Conservation (phyloP, 1,140 invertebrate genomes). For the Dendrolimus kikuchii region DNA sequence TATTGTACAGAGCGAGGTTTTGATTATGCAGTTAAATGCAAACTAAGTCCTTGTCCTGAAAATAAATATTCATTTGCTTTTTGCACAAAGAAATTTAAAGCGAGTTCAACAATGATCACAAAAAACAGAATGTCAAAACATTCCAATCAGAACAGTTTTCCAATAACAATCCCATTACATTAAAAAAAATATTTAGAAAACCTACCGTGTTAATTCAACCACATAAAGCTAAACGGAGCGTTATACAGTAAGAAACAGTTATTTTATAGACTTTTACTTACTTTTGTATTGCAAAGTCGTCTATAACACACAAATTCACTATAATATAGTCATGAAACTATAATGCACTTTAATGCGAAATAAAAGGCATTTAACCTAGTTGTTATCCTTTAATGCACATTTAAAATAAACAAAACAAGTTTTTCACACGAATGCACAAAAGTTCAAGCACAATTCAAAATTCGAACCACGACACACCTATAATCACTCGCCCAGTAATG, state of each 20-base stretch:
- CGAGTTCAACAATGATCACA: too few species aligned
- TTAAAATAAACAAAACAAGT: constrained; percentile 32
- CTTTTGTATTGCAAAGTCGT: constrained; percentile 36
- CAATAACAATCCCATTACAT: constrained; percentile 12
- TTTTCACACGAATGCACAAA: constrained; percentile 56
- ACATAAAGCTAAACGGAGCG: constrained; percentile 18
- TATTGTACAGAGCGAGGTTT: too few species aligned
- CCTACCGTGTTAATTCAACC: constrained; percentile 25
- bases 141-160: constrained; percentile 1
- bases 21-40: too few species aligned
- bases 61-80: too few species aligned
- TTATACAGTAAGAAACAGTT: constrained; percentile 37
- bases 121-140: too few species aligned
- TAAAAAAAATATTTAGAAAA: constrained; percentile 17
- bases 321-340: constrained; percentile 38
- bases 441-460: constrained; percentile 51
- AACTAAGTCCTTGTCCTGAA: too few species aligned
- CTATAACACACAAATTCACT: constrained; percentile 32
- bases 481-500: constrained; percentile 7
- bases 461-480: constrained; percentile 52
- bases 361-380: too few species aligned
- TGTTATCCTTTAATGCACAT: constrained; percentile 13
- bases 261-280: constrained; percentile 51
- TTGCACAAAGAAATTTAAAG: too few species aligned
- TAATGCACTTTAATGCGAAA: background rate